These are phyloP conservation scores for Pongo pygmaeus DNA, from an alignment of 2,113 vertebrate genomes.

Conservation along the genomic window DNA sequence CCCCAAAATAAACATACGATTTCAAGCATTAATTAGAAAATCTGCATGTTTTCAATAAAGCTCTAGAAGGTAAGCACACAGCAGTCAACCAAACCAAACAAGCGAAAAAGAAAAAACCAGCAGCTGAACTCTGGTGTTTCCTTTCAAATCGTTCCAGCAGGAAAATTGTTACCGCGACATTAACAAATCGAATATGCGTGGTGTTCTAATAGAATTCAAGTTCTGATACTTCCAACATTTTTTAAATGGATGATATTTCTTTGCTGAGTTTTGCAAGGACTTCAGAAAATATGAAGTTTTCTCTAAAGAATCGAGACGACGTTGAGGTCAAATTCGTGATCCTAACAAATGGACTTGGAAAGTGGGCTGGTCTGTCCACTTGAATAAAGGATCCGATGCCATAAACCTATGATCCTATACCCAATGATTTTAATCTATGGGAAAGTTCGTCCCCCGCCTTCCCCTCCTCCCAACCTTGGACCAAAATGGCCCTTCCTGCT, in stretches of 20 bases:
- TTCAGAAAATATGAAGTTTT: neutral
- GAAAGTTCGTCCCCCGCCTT: neutral
- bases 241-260: neutral
- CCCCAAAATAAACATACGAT: slow-evolving; percentile 64
- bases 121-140: neutral
- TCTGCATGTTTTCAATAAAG: slow-evolving; percentile 11
- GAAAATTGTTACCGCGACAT: neutral
- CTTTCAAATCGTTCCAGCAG: neutral
- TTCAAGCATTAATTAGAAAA: slow-evolving; percentile 71
- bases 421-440: neutral
- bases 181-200: neutral
- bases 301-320: neutral
- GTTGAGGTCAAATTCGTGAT: neutral
- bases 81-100: neutral
- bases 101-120: neutral
- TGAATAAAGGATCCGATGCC: neutral
- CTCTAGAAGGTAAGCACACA: slow-evolving; percentile 5
- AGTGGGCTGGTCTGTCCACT: neutral
- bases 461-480: neutral
- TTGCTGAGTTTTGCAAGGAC: neutral
- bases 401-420: neutral
- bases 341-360: neutral
- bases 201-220: neutral
- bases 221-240: neutral
- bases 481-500: neutral